These are phyloP conservation scores for Drosophila pruinosa DNA, from an alignment of 1,140 invertebrate species.

Conservation along the genomic window DNA sequence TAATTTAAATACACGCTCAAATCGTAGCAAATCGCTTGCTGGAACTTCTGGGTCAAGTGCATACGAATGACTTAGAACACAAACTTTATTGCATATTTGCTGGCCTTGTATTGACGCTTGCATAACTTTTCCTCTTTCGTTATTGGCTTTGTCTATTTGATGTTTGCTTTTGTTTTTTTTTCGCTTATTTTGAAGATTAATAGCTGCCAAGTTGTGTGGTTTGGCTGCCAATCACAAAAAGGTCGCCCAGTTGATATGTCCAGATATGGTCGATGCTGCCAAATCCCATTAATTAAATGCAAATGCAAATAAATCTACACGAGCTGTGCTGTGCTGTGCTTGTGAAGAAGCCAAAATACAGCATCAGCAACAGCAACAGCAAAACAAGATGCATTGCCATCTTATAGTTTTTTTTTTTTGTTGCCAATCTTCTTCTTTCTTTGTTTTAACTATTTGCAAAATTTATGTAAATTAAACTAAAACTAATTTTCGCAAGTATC, in stretches of 20 bases:
- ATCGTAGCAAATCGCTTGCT: neutral
- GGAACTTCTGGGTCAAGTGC: constrained; percentile 19
- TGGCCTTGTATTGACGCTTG: constrained; percentile 32
- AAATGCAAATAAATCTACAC: constrained; percentile 73
- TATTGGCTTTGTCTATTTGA: neutral
- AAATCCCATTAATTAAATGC: constrained; percentile 74
- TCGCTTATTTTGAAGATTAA: constrained; percentile 55
- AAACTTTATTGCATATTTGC: constrained; percentile 28
- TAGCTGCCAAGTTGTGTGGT: constrained; percentile 66
- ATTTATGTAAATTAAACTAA: constrained; percentile 63
- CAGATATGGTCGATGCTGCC: constrained; percentile 53
- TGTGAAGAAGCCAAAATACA: constrained; percentile 30
- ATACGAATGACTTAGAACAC: constrained; percentile 53
- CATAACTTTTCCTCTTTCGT: constrained; percentile 38
- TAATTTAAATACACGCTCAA: neutral
- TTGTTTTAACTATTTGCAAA: constrained; percentile 56
- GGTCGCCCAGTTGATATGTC: constrained; percentile 71
- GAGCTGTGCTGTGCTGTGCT: constrained; percentile 37
- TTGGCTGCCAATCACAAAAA: constrained; percentile 76
- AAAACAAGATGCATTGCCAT: constrained; percentile 64
- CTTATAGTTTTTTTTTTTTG: constrained; percentile 30
- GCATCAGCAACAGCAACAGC: neutral
- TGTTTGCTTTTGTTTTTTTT: constrained; percentile 6
- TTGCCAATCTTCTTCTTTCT: constrained; percentile 12
- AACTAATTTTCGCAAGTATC: neutral